Percentiles rank a stretch among this genome's conserved stretches.
These are phyloP conservation scores for Achlya flavicornis DNA, from an alignment of 2,888 invertebrate genomes.

Conservation along the genomic window DNA sequence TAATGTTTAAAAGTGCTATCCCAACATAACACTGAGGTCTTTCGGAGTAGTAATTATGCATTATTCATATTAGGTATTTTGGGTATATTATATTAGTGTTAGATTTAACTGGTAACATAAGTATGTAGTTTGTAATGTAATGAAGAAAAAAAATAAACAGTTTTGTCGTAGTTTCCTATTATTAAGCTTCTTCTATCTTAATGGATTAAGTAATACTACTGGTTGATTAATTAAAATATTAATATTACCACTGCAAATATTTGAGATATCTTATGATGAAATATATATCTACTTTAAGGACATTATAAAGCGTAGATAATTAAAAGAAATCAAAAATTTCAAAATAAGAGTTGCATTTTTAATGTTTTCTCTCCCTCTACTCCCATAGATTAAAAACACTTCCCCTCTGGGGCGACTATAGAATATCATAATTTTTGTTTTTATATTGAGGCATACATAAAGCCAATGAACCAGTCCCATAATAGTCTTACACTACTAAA, in stretches of 20 bases:
- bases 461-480: conserved; percentile 26
- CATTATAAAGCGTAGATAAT: conserved; percentile 85
- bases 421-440: conserved; percentile 80
- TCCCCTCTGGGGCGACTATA: conserved; percentile 20
- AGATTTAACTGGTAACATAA: conserved; percentile 83
- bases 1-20: conserved; percentile 78
- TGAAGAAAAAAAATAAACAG: conserved; percentile 76
- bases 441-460: conserved; percentile 60
- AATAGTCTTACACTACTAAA: conserved; percentile 72
- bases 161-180: conserved; percentile 83
- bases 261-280: conserved; percentile 85
- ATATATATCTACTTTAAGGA: conserved; percentile 85
- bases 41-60: conserved; percentile 82
- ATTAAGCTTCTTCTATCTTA: conserved; percentile 84
- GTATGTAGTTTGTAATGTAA: conserved; percentile 83
- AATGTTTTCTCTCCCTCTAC: conserved; percentile 62
- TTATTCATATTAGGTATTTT: conserved; percentile 84
- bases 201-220: conserved; percentile 83
- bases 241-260: conserved; percentile 85
- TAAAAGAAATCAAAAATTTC: conserved; percentile 84
- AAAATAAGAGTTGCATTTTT: conserved; percentile 82
- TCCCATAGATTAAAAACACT: conserved; percentile 49
- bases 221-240: conserved; percentile 83
- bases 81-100: conserved; percentile 82
- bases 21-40: conserved; percentile 77